Conservation (phyloP, 2,797 vertebrate species). For the Benthosema pterotum region DNA sequence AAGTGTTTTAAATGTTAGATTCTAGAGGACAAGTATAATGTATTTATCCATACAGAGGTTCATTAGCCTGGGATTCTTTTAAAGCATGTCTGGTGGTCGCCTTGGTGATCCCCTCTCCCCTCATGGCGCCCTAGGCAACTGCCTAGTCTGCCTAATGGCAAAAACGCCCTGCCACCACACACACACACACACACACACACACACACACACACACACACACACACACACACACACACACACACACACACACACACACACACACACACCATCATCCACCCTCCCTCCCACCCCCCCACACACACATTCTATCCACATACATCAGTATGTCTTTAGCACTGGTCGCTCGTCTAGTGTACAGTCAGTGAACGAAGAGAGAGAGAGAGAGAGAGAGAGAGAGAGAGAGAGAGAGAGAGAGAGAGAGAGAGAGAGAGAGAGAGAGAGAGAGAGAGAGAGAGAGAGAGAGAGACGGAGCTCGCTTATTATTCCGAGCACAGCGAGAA, state of each 20-base stretch:
- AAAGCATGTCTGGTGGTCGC: too few species aligned
- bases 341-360: conserved; percentile 62
- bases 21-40: too few species aligned
- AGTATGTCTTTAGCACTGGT: conserved; percentile 79
- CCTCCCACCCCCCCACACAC: too few species aligned
- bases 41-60: too few species aligned
- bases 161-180: too few species aligned
- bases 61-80: too few species aligned
- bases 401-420: conserved; percentile 57
- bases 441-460: conserved; percentile 30
- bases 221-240: neutral
- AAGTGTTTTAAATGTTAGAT: too few species aligned
- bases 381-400: conserved; percentile 46
- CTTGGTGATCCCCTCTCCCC: too few species aligned
- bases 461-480: conserved; percentile 74
- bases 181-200: conserved; percentile 8
- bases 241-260: conserved; percentile 11
- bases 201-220: conserved; percentile 5
- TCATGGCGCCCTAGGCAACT: too few species aligned
- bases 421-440: too few species aligned
- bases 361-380: conserved; percentile 54
- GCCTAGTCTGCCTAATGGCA: too few species aligned
- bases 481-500: conserved; percentile 81
- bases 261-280: too few species aligned
- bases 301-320: conserved; percentile 68